Conservation (phyloP, 2,888 invertebrate species). For the Drosophila formosana region DNA sequence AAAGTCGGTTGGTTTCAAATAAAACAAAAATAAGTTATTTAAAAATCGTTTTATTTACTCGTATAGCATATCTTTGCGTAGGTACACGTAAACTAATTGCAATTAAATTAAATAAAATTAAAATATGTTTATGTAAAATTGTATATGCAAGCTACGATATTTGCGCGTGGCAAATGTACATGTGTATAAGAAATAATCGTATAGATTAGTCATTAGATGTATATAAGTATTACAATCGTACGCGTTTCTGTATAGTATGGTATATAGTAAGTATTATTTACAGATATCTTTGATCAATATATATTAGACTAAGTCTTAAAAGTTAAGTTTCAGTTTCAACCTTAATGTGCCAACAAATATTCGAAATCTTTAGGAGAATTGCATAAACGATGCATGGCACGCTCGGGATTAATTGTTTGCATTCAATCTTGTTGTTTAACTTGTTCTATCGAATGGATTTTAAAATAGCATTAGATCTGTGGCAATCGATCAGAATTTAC, state of each 20-base stretch:
- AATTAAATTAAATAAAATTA: slow-evolving; percentile 59
- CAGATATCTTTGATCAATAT: slow-evolving; percentile 75
- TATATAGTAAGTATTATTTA: slow-evolving; percentile 50
- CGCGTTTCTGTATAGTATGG: slow-evolving; percentile 30
- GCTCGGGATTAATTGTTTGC: slow-evolving; percentile 66
- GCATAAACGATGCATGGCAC: slow-evolving; percentile 77
- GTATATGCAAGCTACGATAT: slow-evolving; percentile 28
- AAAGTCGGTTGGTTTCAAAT: not conserved
- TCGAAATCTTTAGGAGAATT: slow-evolving; percentile 76
- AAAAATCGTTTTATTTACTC: slow-evolving; percentile 65
- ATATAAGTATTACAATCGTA: slow-evolving; percentile 36
- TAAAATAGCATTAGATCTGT: slow-evolving; percentile 51
- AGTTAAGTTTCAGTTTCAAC: slow-evolving; percentile 55
- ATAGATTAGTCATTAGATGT: slow-evolving; percentile 44
- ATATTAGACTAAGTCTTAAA: slow-evolving; percentile 62
- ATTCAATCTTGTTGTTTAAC: slow-evolving; percentile 6
- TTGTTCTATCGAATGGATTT: slow-evolving; percentile 43
- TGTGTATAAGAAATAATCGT: slow-evolving; percentile 35
- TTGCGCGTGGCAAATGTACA: slow-evolving; percentile 42
- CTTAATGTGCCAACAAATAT: slow-evolving; percentile 70
- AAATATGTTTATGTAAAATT: slow-evolving; percentile 38
- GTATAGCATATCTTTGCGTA: slow-evolving; percentile 56
- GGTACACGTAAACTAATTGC: slow-evolving; percentile 61
- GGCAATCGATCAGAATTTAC: slow-evolving; percentile 33
- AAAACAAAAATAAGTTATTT: slow-evolving; percentile 28